These are phyloP conservation scores for Orgyia antiqua DNA, from an alignment of 2,888 invertebrate species.

Conservation along the genomic window DNA sequence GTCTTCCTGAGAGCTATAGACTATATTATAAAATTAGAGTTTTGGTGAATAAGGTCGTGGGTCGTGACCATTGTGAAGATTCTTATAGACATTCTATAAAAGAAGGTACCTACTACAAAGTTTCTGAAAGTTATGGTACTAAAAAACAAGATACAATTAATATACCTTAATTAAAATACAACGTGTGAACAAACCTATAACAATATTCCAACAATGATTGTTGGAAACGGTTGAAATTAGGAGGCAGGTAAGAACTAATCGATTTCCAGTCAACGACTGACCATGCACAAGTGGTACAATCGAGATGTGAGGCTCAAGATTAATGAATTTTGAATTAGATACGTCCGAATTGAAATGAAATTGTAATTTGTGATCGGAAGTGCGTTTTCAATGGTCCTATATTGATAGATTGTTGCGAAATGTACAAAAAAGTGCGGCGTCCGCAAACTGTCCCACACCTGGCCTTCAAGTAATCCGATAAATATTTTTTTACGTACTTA, in stretches of 20 bases:
- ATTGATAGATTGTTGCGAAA: constrained; percentile 62
- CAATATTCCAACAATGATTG: constrained; percentile 8
- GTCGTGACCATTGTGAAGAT: no score
- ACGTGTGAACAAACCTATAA: constrained; percentile 8
- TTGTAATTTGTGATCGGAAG: constrained; percentile 72
- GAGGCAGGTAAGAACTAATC: constrained; percentile 45
- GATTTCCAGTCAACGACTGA: constrained; percentile 77
- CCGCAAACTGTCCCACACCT: constrained; percentile 66
- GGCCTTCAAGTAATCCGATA: constrained; percentile 68
- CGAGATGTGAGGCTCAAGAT: constrained; percentile 54
- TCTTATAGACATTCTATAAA: no score
- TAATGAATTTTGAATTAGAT: constrained; percentile 74
- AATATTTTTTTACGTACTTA: constrained; percentile 55
- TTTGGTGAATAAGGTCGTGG: no score
- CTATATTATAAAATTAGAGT: no score
- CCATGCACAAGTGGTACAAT: constrained; percentile 63
- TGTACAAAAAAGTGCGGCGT: constrained; percentile 52
- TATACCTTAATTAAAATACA: no score
- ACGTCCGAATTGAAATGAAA: constrained; percentile 70
- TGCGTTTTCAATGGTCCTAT: constrained; percentile 62
- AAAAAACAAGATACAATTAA: no score
- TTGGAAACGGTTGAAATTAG: constrained; percentile 21
- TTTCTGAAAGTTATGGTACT: no score
- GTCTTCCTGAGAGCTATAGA: no score
- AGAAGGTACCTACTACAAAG: no score